Evolutionary conservation across 2,797 vertebrate species (phyloP).

Genomic region (Monodelphis domestica): DNA sequence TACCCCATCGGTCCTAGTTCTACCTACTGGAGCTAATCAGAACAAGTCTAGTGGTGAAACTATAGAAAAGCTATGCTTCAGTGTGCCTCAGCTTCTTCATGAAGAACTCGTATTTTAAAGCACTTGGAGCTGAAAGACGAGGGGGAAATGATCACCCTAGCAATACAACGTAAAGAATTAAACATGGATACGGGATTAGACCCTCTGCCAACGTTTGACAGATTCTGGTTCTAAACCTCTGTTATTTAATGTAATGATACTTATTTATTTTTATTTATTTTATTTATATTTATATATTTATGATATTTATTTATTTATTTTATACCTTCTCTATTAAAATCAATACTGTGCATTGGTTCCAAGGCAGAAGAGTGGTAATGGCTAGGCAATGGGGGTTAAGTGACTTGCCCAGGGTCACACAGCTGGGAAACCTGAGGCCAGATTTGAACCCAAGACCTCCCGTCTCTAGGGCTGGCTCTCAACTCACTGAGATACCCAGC

Average conservation of each 20-base stretch:
- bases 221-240: background rate
- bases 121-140: background rate
- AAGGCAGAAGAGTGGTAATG: too few species aligned
- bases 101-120: background rate
- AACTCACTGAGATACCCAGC: too few species aligned
- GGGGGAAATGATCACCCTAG: background rate
- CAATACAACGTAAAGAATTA: background rate
- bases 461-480: too few species aligned
- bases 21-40: background rate
- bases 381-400: too few species aligned
- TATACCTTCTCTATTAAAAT: too few species aligned
- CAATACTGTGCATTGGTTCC: too few species aligned
- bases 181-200: background rate
- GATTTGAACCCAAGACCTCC: too few species aligned
- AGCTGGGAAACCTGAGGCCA: too few species aligned
- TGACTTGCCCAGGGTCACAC: too few species aligned
- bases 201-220: background rate
- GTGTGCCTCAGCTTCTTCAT: background rate
- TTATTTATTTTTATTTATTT: too few species aligned
- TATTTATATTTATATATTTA: too few species aligned
- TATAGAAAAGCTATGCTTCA: background rate
- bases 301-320: too few species aligned
- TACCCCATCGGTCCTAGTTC: background rate
- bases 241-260: background rate
- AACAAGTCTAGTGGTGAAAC: background rate